Base-by-base conservation (phyloP, 2,888 invertebrate species). In the Drosophila monieri region DNA sequence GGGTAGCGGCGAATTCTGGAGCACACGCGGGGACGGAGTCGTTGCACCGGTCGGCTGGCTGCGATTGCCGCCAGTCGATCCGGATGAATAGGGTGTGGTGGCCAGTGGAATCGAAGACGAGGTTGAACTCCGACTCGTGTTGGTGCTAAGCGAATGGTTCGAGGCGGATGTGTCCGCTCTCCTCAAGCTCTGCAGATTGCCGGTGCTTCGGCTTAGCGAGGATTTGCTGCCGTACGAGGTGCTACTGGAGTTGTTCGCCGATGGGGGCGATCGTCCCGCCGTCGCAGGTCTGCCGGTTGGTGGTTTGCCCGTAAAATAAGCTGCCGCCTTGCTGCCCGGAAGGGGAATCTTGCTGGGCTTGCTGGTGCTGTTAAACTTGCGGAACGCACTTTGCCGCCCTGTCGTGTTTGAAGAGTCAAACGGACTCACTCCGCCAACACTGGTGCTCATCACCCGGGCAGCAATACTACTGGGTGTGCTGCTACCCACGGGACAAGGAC, bases 331-430 rank as follows among this genome's bases (percentile, higher is more conserved):
- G 89, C 91, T 93, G 52, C 90, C 93, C 47, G 93, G 94, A 89
- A 95, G 92, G 60, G 95, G 96, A 80, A 95, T 96, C 91, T 95
- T 95, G 91, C 95, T 95, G 56, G 95, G 95, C 74, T 93, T 95
- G 74, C 93, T 77, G 60, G 85, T 74, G 48, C 69, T 72, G 8
- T 43, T 67, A 14, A 88, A 86, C 30, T 88, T 85, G 8, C 88
- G 78, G 46, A 80, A 85, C 4, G 78, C 74, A 18, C 78, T 78
- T 25, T 76, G 80, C 9, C 87, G 77, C 3, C 53, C 35, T 6
- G 71, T 23, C 6, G 88, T 73, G 4, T 77, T 76, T 46, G 67
- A 39, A 6, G 14, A 73, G 64, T 88, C 89, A 30, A 88, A 90
- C 3, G 87, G 80, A 76, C 89, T 89, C 4, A 83, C 66, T 9